Conservation (phyloP, 1,140 invertebrate genomes). For the Triops cancriformis region DNA sequence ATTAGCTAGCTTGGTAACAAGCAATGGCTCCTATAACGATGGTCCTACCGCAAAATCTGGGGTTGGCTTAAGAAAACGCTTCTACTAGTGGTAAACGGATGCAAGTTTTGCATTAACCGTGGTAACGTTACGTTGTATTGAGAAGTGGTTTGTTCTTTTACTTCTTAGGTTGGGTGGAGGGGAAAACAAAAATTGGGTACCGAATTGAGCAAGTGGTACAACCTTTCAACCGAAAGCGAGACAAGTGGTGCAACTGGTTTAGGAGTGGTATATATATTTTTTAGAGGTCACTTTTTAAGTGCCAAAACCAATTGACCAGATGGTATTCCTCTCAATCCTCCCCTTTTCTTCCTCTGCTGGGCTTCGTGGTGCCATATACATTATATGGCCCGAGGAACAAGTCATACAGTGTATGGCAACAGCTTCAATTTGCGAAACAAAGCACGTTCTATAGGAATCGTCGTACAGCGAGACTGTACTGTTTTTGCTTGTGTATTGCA, state of each 20-base stretch:
- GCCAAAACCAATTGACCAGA: slow-evolving; percentile 13
- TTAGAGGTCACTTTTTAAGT: slow-evolving; percentile 6
- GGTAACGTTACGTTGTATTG: too few relatives aligned
- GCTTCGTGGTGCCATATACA: slow-evolving; percentile 3
- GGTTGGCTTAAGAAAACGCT: too few relatives aligned
- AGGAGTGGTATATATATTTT: not conserved
- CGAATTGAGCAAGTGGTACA: not conserved
- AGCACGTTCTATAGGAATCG: too few relatives aligned
- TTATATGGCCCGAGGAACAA: slow-evolving; percentile 5
- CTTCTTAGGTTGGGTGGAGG: too few relatives aligned
- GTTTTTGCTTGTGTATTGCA: too few relatives aligned
- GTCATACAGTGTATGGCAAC: slow-evolving; percentile 1
- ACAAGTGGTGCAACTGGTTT: not conserved
- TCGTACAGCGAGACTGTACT: too few relatives aligned
- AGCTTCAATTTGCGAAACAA: not conserved
- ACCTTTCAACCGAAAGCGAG: not conserved
- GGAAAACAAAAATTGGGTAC: not conserved
- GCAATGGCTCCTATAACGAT: too few relatives aligned
- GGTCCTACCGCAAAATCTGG: too few relatives aligned
- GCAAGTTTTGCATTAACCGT: too few relatives aligned
- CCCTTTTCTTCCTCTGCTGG: not conserved
- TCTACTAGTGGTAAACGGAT: too few relatives aligned
- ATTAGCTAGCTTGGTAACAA: not conserved
- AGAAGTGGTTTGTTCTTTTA: too few relatives aligned
- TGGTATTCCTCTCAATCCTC: not conserved